Base-by-base conservation (phyloP, 2,113 vertebrate genomes). In the Grallaria varia region DNA sequence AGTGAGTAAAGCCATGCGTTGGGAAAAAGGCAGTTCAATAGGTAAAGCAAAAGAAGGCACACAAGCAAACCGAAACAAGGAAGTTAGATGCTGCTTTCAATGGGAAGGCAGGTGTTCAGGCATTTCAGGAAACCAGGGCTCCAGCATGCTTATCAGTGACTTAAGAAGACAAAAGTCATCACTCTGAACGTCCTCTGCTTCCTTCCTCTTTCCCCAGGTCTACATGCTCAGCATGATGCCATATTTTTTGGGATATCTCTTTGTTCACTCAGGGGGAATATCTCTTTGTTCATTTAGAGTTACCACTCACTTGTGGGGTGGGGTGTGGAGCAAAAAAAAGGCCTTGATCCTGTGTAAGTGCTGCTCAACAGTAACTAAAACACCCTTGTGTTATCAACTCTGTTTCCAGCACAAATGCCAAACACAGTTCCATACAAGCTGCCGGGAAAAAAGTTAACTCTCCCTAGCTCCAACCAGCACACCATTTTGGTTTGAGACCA, bases 261-360 rank as follows among this genome's bases (percentile, higher is more conserved):
- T 49, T 64, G 17, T 23, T 74, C 52, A 59, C n/a, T n/a, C n/a
- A n/a, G n/a, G n/a, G n/a, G 12, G 30, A 31, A 33, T 50, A 44
- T 56, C 21, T 17, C 14, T 88, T 49, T 64, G 17, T 23, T 74
- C 52, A 59, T 2, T 21, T 0, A 0, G 6, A 15, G 33, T 45
- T 13, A 45, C 8, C 12, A 33, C 37, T 81, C 2, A 0, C 37
- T 59, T 22, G 6, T 55, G n/a, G 16, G n/a, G 10, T 4, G 1
- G 8, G 33, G 19, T 39, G 52, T 39, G 21, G 30, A 56, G 59
- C 37, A 59, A 39, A 39, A 52, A 45, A 50, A 52, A 52, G 33
- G 37, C 44, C 15, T 59, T 59, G 28, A 45, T 28, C 66, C 25
- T 73, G 15, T n/a, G 5, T 45, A 39, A 37, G 19, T 1, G 0